These are phyloP conservation scores for Eumacrocentrus americanus DNA, from an alignment of 2,888 invertebrate genomes.

Conservation along the genomic window DNA sequence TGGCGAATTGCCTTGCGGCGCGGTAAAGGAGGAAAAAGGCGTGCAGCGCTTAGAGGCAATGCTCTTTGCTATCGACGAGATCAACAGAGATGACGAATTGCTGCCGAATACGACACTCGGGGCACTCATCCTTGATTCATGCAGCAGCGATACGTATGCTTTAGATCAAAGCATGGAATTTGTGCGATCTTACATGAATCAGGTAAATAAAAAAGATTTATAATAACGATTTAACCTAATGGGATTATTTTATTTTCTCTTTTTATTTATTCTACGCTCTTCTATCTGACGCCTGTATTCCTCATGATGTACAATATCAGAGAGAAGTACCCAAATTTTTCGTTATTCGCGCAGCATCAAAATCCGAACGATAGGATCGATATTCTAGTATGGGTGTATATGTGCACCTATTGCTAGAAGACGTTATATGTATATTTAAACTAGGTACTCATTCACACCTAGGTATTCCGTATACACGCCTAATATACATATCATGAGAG, in stretches of 20 bases:
- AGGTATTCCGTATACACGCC: no score
- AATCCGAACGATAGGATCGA: conserved; percentile 5
- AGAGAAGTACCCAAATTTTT: no score
- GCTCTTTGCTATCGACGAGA: conserved; percentile 71
- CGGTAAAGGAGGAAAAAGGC: conserved; percentile 71
- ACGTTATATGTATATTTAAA: no score
- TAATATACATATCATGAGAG: no score
- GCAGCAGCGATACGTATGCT: conserved; percentile 73
- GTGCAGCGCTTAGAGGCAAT: conserved; percentile 74
- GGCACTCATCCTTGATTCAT: conserved; percentile 55
- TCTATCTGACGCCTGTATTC: no score
- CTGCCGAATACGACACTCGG: conserved; percentile 69
- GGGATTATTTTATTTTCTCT: background rate
- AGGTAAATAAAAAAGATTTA: conserved; percentile 56
- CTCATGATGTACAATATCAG: no score
- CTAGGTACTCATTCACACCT: background rate
- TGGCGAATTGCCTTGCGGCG: conserved; percentile 64
- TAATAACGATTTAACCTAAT: background rate
- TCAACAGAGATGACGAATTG: conserved; percentile 66
- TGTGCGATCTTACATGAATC: conserved; percentile 67
- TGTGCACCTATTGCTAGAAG: conserved; percentile 4
- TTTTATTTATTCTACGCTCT: background rate
- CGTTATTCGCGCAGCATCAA: conserved; percentile 3
- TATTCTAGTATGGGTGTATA: conserved; percentile 6
- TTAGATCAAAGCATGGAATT: conserved; percentile 74